phyloP scores from a whole-genome alignment of 1,140 invertebrate species.

The Probaryconus sp. region DNA sequence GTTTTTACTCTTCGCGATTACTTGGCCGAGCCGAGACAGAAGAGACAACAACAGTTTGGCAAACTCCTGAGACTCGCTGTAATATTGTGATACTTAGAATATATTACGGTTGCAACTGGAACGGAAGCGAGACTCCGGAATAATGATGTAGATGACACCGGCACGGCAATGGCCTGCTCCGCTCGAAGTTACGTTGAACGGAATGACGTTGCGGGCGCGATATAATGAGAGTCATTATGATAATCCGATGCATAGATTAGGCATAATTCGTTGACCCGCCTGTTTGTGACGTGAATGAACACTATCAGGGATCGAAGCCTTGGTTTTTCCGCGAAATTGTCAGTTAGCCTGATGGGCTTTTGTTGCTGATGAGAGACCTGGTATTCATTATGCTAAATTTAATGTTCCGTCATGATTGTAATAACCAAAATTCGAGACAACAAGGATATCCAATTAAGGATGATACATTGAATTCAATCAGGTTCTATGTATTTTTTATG shows the following conservation, averaged over 20 bases:
- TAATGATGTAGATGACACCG: constrained; percentile 59
- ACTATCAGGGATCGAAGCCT: constrained; percentile 53
- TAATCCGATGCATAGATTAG: constrained; percentile 78
- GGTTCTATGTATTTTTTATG: too few species aligned
- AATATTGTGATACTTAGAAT: constrained; percentile 74
- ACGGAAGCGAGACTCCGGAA: constrained; percentile 42
- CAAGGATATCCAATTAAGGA: too few species aligned
- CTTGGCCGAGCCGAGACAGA: constrained; percentile 54
- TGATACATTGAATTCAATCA: too few species aligned
- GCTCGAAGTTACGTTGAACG: constrained; percentile 51
- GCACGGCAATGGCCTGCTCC: constrained; percentile 22
- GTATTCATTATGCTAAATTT: too few species aligned
- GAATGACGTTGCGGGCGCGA: constrained; percentile 59
- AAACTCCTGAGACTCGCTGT: constrained; percentile 66
- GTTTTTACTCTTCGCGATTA: constrained; percentile 69
- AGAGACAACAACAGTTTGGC: constrained; percentile 66
- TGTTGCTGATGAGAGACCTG: too few species aligned
- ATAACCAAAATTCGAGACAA: too few species aligned
- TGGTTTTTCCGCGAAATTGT: constrained; percentile 12
- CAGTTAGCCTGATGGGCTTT: too few species aligned
- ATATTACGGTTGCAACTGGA: constrained; percentile 68
- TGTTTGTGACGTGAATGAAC: constrained; percentile 63
- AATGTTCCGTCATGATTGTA: too few species aligned
- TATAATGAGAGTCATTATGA: constrained; percentile 76
- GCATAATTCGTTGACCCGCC: constrained; percentile 74